Percentiles rank a stretch among this genome's conserved stretches.
phyloP scores from a whole-genome alignment of 2,797 vertebrate species.

The Simalia tracyae region DNA sequence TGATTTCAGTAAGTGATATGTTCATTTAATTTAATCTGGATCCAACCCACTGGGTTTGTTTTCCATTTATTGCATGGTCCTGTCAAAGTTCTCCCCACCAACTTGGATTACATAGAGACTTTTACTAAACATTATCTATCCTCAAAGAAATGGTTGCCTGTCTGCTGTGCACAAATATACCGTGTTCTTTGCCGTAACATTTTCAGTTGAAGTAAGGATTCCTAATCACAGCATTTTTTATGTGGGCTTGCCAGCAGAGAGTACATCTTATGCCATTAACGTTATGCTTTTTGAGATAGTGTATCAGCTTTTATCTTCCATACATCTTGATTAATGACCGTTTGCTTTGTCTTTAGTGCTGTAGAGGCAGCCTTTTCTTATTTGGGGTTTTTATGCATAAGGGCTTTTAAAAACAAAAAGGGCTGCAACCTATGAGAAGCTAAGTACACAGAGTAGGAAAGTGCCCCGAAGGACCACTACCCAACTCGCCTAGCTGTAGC shows the following conservation, averaged over 20 bases:
- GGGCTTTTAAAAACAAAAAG: slow-evolving; percentile 65
- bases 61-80: background rate
- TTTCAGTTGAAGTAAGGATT: slow-evolving; percentile 1
- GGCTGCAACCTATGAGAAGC: slow-evolving; percentile 58
- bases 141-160: background rate
- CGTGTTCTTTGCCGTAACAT: background rate
- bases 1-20: background rate
- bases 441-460: slow-evolving; percentile 27
- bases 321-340: slow-evolving; percentile 6
- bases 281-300: background rate
- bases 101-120: background rate
- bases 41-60: slow-evolving; percentile 21
- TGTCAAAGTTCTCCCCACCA: background rate
- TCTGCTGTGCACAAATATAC: background rate
- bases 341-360: slow-evolving; percentile 15
- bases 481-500: slow-evolving; percentile 56
- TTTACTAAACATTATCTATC: background rate
- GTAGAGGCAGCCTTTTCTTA: background rate
- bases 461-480: slow-evolving; percentile 2
- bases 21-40: background rate
- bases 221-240: background rate
- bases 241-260: background rate
- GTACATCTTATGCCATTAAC: background rate
- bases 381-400: slow-evolving; percentile 51
- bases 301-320: background rate